Base-by-base conservation (phyloP, 23 tunicate species). In the Pegea sp. region DNA sequence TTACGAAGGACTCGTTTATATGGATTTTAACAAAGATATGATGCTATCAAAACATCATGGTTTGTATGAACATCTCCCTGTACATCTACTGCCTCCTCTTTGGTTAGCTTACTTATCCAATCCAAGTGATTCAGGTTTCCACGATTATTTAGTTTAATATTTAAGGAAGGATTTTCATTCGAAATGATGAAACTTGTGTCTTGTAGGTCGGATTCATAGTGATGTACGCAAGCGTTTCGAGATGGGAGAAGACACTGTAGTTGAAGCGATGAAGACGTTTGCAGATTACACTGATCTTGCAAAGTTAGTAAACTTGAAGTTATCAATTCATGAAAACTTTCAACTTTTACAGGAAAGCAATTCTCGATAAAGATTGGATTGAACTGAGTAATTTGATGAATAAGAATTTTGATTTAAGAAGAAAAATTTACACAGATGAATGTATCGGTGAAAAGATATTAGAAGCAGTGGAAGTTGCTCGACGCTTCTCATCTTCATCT, bases 121-220 rank as follows among this genome's bases (percentile, higher is more conserved):
- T 62, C 96, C 96, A 24, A 74, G 86, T 53, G 96, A 86, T 65
- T 86, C 88, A 8, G 96, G 70, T 53, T n/a, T n/a, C n/a, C n/a
- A n/a, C n/a, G n/a, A n/a, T n/a, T n/a, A n/a, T n/a, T n/a, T n/a
- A n/a, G n/a, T n/a, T n/a, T n/a, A n/a, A n/a, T n/a, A n/a, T n/a
- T n/a, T n/a, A 38, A 38, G 16, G 11, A 8, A 38, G 46, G 11
- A 16, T 8, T 38, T 11, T 38, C 11, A 38, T 38, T 38, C 13
- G 11, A 8, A 8, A 16, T 11, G 16, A 38, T 8, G 16, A 11
- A 38, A 38, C 46, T 8, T 16, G 11, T 11, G 23, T 21, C 23
- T 11, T 20, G 4, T 33, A 60, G 56, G 92, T 1, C 57, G 60
- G 28, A 75, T 86, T n/a, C 96, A 86, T 34, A 74, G 67, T 30